Percentiles rank a stretch among this genome's conserved stretches.
Conservation (phyloP, 2,797 vertebrate genomes). For the Adrianichthys oophorus region DNA sequence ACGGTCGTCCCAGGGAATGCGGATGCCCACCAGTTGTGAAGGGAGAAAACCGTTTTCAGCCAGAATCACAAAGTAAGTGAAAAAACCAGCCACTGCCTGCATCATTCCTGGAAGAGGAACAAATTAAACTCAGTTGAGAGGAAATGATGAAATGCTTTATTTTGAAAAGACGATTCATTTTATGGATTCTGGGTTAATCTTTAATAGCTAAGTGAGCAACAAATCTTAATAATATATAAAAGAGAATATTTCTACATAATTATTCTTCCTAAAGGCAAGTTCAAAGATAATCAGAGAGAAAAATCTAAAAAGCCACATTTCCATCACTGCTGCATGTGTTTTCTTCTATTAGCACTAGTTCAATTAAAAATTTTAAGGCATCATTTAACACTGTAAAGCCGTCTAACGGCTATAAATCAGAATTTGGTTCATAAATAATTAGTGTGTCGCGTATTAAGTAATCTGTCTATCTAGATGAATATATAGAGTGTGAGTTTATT, state of each 20-base stretch:
- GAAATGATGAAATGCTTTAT: background rate
- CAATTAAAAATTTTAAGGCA: too few relatives aligned
- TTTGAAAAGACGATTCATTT: background rate
- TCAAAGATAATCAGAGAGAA: background rate
- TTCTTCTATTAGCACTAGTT: background rate
- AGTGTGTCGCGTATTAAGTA: too few relatives aligned
- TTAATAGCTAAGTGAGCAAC: too few relatives aligned
- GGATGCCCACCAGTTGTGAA: conserved; percentile 77
- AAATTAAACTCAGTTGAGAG: background rate
- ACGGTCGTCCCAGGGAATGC: conserved; percentile 87
- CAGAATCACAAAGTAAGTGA: conserved; percentile 96
- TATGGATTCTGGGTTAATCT: background rate
- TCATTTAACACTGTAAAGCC: too few relatives aligned
- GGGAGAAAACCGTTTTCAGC: conserved; percentile 92
- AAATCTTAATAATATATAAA: too few relatives aligned
- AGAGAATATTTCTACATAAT: background rate
- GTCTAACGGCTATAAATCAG: too few relatives aligned
- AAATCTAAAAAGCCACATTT: background rate
- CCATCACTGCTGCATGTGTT: background rate
- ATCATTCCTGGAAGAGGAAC: conserved; percentile 85
- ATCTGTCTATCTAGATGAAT: too few relatives aligned
- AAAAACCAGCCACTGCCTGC: conserved; percentile 90
- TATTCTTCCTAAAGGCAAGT: background rate
- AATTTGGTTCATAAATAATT: too few relatives aligned
- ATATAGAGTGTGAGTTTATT: too few relatives aligned